phyloP scores from a whole-genome alignment of 2,113 vertebrate species.

The Myotis davidii region DNA sequence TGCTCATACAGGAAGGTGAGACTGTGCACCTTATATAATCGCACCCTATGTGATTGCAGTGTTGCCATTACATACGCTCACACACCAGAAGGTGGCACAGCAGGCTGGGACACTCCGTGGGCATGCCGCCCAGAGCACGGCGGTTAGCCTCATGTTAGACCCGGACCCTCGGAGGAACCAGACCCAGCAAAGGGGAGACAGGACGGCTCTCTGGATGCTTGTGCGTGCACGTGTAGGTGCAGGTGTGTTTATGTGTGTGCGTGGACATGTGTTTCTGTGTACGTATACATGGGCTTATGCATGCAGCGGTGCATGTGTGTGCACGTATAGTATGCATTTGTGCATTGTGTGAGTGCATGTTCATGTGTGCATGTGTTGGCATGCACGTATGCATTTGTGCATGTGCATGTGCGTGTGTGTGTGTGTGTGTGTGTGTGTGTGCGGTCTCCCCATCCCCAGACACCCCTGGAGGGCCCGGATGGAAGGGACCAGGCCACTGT shows the following conservation, averaged over 20 bases:
- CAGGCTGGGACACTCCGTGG: neutral
- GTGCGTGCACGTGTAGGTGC: neutral
- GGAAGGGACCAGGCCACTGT: neutral
- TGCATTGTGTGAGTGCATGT: neutral
- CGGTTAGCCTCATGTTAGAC: too few relatives aligned
- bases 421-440: neutral
- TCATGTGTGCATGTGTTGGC: too few relatives aligned
- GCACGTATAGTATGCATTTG: too few relatives aligned
- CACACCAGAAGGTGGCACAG: neutral
- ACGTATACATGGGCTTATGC: neutral
- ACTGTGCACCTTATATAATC: neutral
- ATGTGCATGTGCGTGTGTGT: neutral
- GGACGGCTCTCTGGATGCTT: neutral
- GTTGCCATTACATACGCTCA: neutral
- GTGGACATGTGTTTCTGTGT: too few relatives aligned
- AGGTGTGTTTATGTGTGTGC: neutral
- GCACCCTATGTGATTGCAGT: neutral
- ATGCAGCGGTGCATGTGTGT: neutral
- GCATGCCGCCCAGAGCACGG: neutral
- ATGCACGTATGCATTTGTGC: neutral
- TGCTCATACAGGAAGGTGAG: too few relatives aligned
- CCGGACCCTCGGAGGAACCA: neutral
- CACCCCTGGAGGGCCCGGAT: neutral
- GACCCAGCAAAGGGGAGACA: neutral
- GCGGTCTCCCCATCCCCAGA: neutral